Evolutionary conservation across 2,797 vertebrate species (phyloP).

Genomic region (Takifugu rubripes): DNA sequence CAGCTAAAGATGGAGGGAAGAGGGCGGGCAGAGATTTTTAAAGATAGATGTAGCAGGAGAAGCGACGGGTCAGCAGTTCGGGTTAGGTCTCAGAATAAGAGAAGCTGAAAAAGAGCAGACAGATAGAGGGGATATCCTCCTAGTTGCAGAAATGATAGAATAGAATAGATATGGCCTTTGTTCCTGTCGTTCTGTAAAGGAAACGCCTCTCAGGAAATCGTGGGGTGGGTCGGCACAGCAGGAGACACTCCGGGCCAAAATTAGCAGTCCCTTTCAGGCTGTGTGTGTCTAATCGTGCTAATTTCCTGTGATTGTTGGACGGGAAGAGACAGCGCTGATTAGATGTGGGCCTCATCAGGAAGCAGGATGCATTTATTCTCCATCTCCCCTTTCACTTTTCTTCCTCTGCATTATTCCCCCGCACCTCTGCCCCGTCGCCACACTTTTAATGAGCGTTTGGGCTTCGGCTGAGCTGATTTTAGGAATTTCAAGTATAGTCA

Average conservation of each 20-base stretch:
- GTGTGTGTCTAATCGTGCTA: conserved; percentile 65
- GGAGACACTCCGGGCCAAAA: conserved; percentile 57
- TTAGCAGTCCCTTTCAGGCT: conserved; percentile 64
- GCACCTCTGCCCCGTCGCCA: not conserved
- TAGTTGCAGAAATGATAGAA: conserved; percentile 26
- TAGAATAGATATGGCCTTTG: conserved; percentile 38
- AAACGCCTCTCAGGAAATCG: conserved; percentile 72
- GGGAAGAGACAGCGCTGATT: conserved; percentile 76
- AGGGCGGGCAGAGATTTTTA: not conserved
- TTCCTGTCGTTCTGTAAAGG: conserved; percentile 46
- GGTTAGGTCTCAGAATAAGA: not conserved
- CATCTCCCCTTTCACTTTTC: conserved; percentile 45
- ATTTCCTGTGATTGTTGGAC: conserved; percentile 86
- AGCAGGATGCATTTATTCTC: conserved; percentile 52
- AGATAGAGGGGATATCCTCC: conserved; percentile 65
- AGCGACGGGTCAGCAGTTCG: not conserved
- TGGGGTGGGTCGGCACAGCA: conserved; percentile 45
- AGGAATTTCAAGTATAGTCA: no score
- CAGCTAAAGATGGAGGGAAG: not conserved
- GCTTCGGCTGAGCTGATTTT: not conserved
- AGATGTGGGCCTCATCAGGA: conserved; percentile 70
- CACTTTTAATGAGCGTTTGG: conserved; percentile 34
- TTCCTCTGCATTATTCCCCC: conserved; percentile 15
- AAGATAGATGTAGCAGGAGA: conserved; percentile 15
- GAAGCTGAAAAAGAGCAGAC: conserved; percentile 15